These are phyloP conservation scores for Aplysina aerophoba DNA, from an alignment of 37 sponge, comb jelly and placozoan genomes.

Conservation along the genomic window DNA sequence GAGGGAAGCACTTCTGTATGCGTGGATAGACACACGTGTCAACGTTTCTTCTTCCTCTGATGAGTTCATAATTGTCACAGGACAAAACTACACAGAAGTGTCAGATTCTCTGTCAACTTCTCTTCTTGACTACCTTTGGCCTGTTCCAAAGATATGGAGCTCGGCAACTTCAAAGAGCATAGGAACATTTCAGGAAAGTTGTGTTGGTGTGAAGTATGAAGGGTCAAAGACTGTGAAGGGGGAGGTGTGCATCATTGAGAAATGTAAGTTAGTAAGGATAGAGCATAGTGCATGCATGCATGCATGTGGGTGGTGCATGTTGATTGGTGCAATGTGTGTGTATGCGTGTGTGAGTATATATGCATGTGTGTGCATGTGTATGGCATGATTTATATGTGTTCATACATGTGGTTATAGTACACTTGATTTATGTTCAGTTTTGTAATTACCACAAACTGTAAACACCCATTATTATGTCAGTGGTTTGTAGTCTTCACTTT, in stretches of 20 bases:
- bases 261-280: background rate
- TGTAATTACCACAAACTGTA: too few relatives aligned
- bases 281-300: background rate
- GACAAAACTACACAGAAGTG: slow-evolving; percentile 5
- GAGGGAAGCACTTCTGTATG: background rate
- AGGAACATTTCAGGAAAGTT: background rate
- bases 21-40: background rate
- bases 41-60: background rate
- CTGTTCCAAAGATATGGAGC: too few relatives aligned
- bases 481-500: too few relatives aligned
- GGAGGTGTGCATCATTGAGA: background rate
- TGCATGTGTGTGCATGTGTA: background rate
- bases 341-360: background rate
- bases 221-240: background rate
- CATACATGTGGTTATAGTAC: background rate
- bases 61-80: background rate
- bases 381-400: background rate
- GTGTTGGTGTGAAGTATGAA: slow-evolving; percentile 7
- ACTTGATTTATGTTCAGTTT: too few relatives aligned
- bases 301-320: background rate
- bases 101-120: background rate
- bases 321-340: background rate
- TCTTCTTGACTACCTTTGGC: background rate
- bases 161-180: background rate
- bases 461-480: too few relatives aligned